Evolutionary conservation across 2,113 vertebrate species (phyloP).

Genomic region (Tachysurus vachellii): DNA sequence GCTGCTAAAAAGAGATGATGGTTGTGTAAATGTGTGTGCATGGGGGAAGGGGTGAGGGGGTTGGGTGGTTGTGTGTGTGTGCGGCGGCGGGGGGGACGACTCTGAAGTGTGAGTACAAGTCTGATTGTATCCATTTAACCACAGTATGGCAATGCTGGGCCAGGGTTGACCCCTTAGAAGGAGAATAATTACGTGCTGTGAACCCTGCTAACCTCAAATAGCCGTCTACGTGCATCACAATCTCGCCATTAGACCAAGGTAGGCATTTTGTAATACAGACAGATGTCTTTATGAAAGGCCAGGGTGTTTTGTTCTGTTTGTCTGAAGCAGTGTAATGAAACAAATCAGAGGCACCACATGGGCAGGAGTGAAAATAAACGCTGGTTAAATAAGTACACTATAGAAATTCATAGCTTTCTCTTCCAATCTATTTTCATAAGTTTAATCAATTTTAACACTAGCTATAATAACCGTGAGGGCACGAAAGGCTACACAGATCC

Average conservation of each 20-base stretch:
- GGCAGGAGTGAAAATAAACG: conserved; percentile 6
- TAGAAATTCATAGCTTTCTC: background rate
- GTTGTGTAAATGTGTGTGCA: conserved; percentile 35
- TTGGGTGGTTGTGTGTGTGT: conserved; percentile 1
- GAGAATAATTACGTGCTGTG: conserved; percentile 77
- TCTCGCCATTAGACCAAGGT: conserved; percentile 79
- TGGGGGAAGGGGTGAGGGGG: background rate
- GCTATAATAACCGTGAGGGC: background rate
- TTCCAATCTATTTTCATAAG: background rate
- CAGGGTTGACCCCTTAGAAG: conserved; percentile 75
- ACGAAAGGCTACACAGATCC: background rate
- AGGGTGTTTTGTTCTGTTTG: conserved; percentile 70
- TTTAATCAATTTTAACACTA: background rate
- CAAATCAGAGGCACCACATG: conserved; percentile 43
- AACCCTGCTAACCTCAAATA: conserved; percentile 71
- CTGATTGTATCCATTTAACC: conserved; percentile 85
- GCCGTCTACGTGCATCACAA: conserved; percentile 78
- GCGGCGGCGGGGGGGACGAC: background rate
- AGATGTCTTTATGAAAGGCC: conserved; percentile 78
- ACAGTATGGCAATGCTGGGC: conserved; percentile 74
- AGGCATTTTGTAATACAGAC: conserved; percentile 76
- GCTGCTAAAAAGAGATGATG: conserved; percentile 50
- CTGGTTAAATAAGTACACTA: background rate
- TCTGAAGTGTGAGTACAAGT: conserved; percentile 68
- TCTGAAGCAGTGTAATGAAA: conserved; percentile 63